Evolutionary conservation across 2,888 invertebrate species (phyloP), one percentile per base, ranked within the genome.

Genomic region (Coremacera marginata): DNA sequence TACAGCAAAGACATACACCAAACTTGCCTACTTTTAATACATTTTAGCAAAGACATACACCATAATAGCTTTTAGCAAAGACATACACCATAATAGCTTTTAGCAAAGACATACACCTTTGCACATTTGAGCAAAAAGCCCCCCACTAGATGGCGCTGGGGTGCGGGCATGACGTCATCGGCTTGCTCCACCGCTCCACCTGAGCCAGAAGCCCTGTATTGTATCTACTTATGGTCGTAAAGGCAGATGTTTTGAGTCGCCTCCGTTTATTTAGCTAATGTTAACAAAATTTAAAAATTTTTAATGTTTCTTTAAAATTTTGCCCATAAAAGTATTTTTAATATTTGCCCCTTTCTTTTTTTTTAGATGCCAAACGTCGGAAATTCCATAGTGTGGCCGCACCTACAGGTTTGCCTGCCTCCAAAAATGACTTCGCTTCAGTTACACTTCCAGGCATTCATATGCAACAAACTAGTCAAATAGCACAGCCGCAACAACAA

Each of bases 291-390:
- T 11, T 44, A 19, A 3, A 55, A 55, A 55, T 52, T 5, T n/a
- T 52, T n/a, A 52, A 52, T n/a, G n/a, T 52, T 52, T n/a, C 8
- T 16, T 52, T n/a, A 5, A 51, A 5, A 51, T 16, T n/a, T n/a
- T n/a, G 19, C 5, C n/a, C n/a, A 5, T 52, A 1, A 3, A n/a
- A 52, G 1, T 3, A 19, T 19, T 55, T 55, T 55, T 19, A 19
- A 55, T 55, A 16, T 34, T 34, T 70, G n/a, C 22, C 14, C 14
- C 7, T 60, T 63, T 63, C 22, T 75, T 62, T 65, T n/a, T 60
- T 82, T 82, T 22, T 78, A 86, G 86, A 85, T 81, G 81, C 79
- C 49, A 86, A 86, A 79, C 82, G 84, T 60, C 82, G 85, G 52
- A 85, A 85, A 79, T 79, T 83, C 68, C 82, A 80, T 67, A 78